Base-by-base conservation (phyloP, 30 jellyfish, hydroid and myxozoan species). In the Phacellophora camtschatica region DNA sequence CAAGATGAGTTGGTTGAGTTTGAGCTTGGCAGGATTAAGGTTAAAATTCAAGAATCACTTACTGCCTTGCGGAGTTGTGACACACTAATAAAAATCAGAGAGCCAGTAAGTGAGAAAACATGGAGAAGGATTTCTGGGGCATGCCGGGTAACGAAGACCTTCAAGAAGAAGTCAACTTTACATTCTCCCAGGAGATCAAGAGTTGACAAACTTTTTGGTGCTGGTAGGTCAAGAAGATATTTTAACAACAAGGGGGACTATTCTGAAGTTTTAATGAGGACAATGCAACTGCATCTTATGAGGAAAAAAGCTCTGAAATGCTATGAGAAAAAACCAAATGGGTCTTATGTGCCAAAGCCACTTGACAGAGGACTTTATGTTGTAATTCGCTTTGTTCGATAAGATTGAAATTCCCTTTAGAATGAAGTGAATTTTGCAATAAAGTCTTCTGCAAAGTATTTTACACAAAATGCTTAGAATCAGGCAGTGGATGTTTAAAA, bases 71-170 rank as follows among this genome's bases (percentile, higher is more conserved):
- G 70, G 43, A 55, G 70, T 13, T 55, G 37, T 55, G 70, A 55
- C 70, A 55, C 70, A 55, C 70, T 55, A 33, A 11, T 55, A 55
- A 55, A 55, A 55, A 55, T 55, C 70, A 19, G 70, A 1, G 70
- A 55, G 70, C 70, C 70, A 55, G 70, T 55, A 55, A 8, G 70
- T 55, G 41, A 55, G 37, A 55, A 55, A 2, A 55, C 39, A 55
- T 43, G 37, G 37, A 55, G 70, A 11, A 55, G 70, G 23, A 55
- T 55, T 55, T 55, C 70, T 55, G 70, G 70, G 70, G 70, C 70
- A 55, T 55, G 70, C 70, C n/a, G 70, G 70, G 70, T 55, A 55
- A 55, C n/a, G 66, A 55, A 27, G 70, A 55, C 70, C 70, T 55
- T 55, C 70, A 55, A 55, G 70, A 55, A 55, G 70, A 55, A 11